phyloP scores from a whole-genome alignment of 2,797 vertebrate genomes.

The Poeciliopsis turneri region DNA sequence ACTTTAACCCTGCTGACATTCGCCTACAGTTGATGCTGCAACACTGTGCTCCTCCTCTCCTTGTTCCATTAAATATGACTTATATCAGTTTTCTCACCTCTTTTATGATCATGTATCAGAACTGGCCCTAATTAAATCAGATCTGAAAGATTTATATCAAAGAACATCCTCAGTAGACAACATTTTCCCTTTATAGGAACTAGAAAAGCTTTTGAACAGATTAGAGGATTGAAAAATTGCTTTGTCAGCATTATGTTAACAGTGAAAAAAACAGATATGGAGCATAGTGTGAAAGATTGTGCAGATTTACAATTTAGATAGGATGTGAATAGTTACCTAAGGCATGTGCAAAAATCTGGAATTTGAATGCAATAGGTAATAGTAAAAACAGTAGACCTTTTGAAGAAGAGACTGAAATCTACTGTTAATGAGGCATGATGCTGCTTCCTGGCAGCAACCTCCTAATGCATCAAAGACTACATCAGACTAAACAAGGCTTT shows the following conservation, averaged over 20 bases:
- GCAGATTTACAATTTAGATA: constrained; percentile 54
- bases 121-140: constrained; percentile 54
- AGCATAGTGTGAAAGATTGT: constrained; percentile 26
- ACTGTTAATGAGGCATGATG: constrained; percentile 80
- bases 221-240: constrained; percentile 37
- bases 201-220: constrained; percentile 46
- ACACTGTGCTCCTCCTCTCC: constrained; percentile 31
- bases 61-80: constrained; percentile 65
- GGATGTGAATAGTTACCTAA: constrained; percentile 22
- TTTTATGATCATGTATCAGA: constrained; percentile 60
- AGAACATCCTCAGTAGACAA: constrained; percentile 49
- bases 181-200: constrained; percentile 33
- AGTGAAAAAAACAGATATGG: constrained; percentile 6
- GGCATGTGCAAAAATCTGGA: constrained; percentile 25
- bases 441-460: constrained; percentile 77
- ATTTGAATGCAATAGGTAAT: constrained; percentile 46
- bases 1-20: constrained; percentile 53
- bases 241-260: constrained; percentile 54
- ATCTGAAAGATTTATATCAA: constrained; percentile 61
- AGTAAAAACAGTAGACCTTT: constrained; percentile 64
- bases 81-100: constrained; percentile 52
- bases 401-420: constrained; percentile 69
- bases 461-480: constrained; percentile 81
- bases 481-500: constrained; percentile 86
- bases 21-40: constrained; percentile 14